Conservation (phyloP, 1,140 invertebrate species). For the Drosophila orosa region DNA sequence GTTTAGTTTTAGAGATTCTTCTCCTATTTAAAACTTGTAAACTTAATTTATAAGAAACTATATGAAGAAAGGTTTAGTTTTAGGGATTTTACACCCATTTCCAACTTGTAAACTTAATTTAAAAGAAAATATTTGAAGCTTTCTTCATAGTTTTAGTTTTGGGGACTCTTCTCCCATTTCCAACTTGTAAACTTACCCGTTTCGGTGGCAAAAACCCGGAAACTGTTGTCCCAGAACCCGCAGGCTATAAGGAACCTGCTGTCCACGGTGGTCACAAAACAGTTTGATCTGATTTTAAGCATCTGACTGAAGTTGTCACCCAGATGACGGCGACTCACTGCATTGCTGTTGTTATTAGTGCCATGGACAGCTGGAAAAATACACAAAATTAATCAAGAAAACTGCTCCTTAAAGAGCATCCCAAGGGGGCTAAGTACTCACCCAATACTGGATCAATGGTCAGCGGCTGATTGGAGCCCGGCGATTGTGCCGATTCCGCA, state of each 20-base stretch:
- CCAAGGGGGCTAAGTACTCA: too few species aligned
- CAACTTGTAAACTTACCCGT: too few species aligned
- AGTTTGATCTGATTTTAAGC: constrained; percentile 95
- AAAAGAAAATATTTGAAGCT: neutral
- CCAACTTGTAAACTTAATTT: neutral
- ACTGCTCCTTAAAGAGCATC: too few species aligned
- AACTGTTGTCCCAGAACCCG: constrained; percentile 99
- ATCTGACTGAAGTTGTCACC: constrained; percentile 99
- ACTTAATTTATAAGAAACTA: too few species aligned
- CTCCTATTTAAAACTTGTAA: too few species aligned
- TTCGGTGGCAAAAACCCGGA: constrained; percentile 98
- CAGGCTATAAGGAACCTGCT: constrained; percentile 98
- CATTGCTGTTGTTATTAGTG: constrained; percentile 85
- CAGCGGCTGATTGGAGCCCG: constrained; percentile 93
- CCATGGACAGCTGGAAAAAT: constrained; percentile 61
- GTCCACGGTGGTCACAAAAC: constrained; percentile 99
- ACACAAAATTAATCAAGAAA: neutral
- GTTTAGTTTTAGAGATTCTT: too few species aligned
- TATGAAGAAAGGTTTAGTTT: neutral
- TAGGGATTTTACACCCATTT: neutral
- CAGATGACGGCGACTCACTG: constrained; percentile 91
- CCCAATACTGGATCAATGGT: constrained; percentile 97
- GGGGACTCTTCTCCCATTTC: too few species aligned
- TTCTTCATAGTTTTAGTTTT: too few species aligned
- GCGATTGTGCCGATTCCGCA: constrained; percentile 89